Evolutionary conservation across 2,113 vertebrate genomes (phyloP).

Genomic region (Podarcis raffonei): DNA sequence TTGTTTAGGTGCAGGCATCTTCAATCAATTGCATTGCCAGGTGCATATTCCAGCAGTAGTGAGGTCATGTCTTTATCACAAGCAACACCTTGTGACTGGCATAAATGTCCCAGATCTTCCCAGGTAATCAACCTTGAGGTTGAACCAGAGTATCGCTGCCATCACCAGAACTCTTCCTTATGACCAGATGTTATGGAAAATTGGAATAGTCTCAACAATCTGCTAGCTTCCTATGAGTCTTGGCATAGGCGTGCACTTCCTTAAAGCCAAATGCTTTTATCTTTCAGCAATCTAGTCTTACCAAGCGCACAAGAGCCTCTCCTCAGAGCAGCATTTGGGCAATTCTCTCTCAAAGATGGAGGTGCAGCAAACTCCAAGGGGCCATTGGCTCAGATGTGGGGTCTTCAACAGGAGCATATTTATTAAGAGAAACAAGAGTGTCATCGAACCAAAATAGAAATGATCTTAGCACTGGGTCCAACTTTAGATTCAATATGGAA

Average conservation of each 20-base stretch:
- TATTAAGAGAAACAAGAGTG: neutral
- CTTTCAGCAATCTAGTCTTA: neutral
- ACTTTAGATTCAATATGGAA: neutral
- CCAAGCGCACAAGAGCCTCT: neutral
- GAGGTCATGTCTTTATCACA: constrained; percentile 10
- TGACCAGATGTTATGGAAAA: neutral
- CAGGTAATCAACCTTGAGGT: neutral
- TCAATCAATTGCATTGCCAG: constrained; percentile 17
- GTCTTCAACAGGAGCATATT: neutral
- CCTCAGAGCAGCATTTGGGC: neutral
- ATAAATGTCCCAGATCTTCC: neutral
- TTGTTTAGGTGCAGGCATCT: neutral
- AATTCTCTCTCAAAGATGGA: neutral
- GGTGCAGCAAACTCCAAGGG: neutral
- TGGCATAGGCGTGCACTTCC: neutral
- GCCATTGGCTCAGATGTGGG: neutral
- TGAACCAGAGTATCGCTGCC: neutral
- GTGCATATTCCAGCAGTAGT: neutral
- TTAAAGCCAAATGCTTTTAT: neutral
- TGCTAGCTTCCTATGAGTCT: neutral
- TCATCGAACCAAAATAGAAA: neutral
- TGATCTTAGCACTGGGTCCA: neutral
- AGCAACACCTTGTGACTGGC: constrained; percentile 7
- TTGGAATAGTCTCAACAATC: neutral
- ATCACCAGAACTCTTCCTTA: neutral